These are phyloP conservation scores for Urocitellus parryii DNA, from an alignment of 2,113 vertebrate species.

Conservation along the genomic window DNA sequence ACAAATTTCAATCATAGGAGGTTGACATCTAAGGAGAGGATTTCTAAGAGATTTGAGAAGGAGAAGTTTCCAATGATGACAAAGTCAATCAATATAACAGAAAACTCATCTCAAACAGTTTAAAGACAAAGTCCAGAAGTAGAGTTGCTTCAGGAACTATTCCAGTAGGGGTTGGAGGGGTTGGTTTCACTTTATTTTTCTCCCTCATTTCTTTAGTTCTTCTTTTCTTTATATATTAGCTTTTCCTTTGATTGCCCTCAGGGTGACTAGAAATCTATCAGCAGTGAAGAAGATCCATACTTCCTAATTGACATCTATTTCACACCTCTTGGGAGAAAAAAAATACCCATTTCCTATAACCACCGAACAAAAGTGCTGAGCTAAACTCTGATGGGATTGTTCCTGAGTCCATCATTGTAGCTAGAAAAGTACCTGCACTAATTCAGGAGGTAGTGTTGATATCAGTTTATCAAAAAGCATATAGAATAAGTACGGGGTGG, in stretches of 20 bases:
- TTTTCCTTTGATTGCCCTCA: constrained; percentile 16
- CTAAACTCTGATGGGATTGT: neutral
- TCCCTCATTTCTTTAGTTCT: neutral
- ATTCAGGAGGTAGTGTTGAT: neutral
- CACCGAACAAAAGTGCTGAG: neutral
- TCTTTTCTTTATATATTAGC: neutral
- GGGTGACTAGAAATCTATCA: neutral
- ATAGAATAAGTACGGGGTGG: neutral
- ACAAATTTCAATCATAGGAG: neutral
- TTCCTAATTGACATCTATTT: neutral
- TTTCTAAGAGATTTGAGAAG: constrained; percentile 31
- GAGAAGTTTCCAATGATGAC: neutral
- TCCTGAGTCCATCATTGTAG: neutral
- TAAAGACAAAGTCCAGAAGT: neutral
- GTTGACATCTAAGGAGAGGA: neutral
- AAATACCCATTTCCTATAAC: neutral
- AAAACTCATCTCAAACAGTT: neutral
- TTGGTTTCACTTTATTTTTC: neutral
- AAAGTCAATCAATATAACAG: neutral
- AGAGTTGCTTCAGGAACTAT: neutral
- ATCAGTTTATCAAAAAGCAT: neutral
- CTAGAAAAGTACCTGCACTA: neutral
- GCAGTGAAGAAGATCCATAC: neutral
- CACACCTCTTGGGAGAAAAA: neutral
- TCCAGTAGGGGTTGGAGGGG: neutral